These are phyloP conservation scores for Ceraclea dissimilis DNA, from an alignment of 2,888 invertebrate species.

Conservation along the genomic window DNA sequence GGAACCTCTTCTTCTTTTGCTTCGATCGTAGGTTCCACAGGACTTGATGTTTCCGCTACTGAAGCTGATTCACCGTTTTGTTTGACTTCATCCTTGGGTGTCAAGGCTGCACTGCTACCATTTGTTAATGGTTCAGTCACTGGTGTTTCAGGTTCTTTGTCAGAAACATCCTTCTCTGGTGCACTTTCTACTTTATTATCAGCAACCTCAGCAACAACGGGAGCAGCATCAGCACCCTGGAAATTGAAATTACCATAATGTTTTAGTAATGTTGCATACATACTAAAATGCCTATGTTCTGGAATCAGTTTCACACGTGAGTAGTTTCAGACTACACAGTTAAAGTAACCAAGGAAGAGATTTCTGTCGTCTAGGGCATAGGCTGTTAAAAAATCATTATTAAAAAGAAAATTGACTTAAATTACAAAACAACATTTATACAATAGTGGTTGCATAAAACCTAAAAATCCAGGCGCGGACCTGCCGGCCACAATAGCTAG, in stretches of 20 bases:
- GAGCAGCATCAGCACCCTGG: slow-evolving; percentile 36
- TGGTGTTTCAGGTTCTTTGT: slow-evolving; percentile 45
- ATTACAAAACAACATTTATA: too few species aligned
- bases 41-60: slow-evolving; percentile 11
- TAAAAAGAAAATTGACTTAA: too few species aligned
- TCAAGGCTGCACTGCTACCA: slow-evolving; percentile 42
- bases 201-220: slow-evolving; percentile 9
- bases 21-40: slow-evolving; percentile 11
- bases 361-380: too few species aligned
- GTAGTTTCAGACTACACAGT: too few species aligned
- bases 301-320: too few species aligned
- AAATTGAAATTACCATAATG: slow-evolving; percentile 22
- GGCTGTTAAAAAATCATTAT: too few species aligned
- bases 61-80: slow-evolving; percentile 24
- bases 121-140: slow-evolving; percentile 45
- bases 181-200: slow-evolving; percentile 29
- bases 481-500: too few species aligned
- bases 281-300: too few species aligned
- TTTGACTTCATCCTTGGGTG: slow-evolving; percentile 33
- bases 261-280: too few species aligned
- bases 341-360: too few species aligned
- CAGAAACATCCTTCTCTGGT: slow-evolving; percentile 34
- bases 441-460: too few species aligned
- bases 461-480: too few species aligned
- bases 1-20: neutral